Evolutionary conservation across 1,140 invertebrate genomes (phyloP), one percentile per base, ranked within the genome.

Genomic region (Aphidius gifuensis): DNA sequence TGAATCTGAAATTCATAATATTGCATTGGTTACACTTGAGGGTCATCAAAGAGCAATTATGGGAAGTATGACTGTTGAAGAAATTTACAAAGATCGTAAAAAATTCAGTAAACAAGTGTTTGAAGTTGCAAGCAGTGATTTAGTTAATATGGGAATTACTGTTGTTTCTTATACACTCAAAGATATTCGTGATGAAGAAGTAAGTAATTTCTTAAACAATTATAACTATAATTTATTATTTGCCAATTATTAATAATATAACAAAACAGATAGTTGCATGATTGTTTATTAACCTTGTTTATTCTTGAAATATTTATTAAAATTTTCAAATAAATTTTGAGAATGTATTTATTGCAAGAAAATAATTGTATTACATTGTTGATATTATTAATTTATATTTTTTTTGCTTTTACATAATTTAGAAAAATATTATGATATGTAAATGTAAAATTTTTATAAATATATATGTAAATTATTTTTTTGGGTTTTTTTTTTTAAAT

Each of bases 11-110:
- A 96, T 98, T 64, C 92, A 92, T 71, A 88, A 93, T 70, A 94
- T 98, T 76, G 96, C 96, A 38, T 83, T 97, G 53, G 95, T 97
- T 46, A 99, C 96, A 49, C 81, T 99, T 23, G 96, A 99, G 82
- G 96, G 96, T 66, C 96, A 99, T 80, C 96, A 99, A 82, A 83
- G 96, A 68, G 96, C 96, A 63, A 98, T 98, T 62, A 99, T 99
- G 96, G 96, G 96, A 7, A 95, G 93, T 65, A 98, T 98, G 96
- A 97, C 95, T 44, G 96, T 99, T 9, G 96, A 98, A 88, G 96
- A 98, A 84, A 98, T 99, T 75, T 99, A 98, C 80, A 98, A 98
- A 80, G 96, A 98, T 77, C 86, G 97, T 53, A 98, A 99, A 83
- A 98, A 98, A 81, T 99, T 99, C 81, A 97, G 94, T 66, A 97